Evolutionary conservation across 2,888 invertebrate species (phyloP).

Genomic region (Tyria jacobaeae): DNA sequence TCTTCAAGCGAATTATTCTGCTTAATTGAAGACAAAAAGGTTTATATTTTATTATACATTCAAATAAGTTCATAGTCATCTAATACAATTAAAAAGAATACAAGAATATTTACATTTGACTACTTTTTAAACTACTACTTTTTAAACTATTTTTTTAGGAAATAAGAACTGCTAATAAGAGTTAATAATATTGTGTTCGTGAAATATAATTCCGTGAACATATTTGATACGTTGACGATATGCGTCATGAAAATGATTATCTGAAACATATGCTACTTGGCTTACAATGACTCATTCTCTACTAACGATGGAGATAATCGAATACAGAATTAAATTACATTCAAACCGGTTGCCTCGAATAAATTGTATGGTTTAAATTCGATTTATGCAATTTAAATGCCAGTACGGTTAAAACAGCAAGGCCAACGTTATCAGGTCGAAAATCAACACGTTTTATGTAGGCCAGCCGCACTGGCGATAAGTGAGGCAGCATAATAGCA

Average conservation of each 20-base stretch:
- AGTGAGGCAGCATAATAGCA: slow-evolving; percentile 70
- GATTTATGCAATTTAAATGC: slow-evolving; percentile 79
- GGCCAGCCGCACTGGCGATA: slow-evolving; percentile 73
- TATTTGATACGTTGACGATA: slow-evolving; percentile 43
- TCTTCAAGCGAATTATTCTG: slow-evolving; percentile 16
- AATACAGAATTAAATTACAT: slow-evolving; percentile 70
- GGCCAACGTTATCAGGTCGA: slow-evolving; percentile 78
- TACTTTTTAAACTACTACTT: too few relatives aligned
- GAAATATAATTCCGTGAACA: slow-evolving; percentile 54
- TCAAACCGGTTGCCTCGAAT: slow-evolving; percentile 73
- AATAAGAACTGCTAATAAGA: slow-evolving; percentile 38
- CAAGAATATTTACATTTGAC: too few relatives aligned
- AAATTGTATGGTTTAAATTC: slow-evolving; percentile 73
- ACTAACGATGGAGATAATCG: slow-evolving; percentile 62
- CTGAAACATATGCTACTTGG: slow-evolving; percentile 56
- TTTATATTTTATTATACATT: too few relatives aligned
- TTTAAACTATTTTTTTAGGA: slow-evolving; percentile 32
- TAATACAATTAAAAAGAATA: too few relatives aligned
- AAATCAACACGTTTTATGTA: slow-evolving; percentile 81
- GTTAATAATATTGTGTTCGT: slow-evolving; percentile 32
- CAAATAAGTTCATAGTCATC: too few relatives aligned
- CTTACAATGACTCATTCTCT: slow-evolving; percentile 66
- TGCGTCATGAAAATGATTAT: slow-evolving; percentile 59
- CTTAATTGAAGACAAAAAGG: neutral
- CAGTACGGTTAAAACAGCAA: slow-evolving; percentile 74